These are phyloP conservation scores for Branchinecta lindahli DNA, from an alignment of 1,140 invertebrate species.

Conservation along the genomic window DNA sequence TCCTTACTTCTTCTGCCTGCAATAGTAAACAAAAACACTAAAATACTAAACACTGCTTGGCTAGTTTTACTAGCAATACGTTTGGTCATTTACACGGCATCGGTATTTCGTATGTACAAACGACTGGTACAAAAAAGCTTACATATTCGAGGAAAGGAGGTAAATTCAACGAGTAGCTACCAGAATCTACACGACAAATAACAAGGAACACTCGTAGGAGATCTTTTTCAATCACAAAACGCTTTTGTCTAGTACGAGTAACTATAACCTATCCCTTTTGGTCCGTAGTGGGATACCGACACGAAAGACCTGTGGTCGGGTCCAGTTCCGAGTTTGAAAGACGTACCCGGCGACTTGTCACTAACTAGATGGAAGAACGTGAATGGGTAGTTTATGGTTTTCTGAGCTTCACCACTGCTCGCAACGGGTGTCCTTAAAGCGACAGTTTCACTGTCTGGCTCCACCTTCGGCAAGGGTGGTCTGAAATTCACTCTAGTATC, in stretches of 20 bases:
- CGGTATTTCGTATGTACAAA: too few relatives aligned
- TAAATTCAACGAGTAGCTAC: too few relatives aligned
- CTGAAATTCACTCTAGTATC: not conserved
- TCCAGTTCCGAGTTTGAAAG: not conserved
- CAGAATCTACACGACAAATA: too few relatives aligned
- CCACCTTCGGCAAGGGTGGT: not conserved
- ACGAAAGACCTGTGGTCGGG: not conserved
- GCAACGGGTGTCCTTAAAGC: not conserved
- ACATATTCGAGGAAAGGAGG: too few relatives aligned
- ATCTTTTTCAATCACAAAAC: too few relatives aligned
- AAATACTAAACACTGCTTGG: too few relatives aligned
- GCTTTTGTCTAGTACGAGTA: not conserved
- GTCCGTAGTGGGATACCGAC: not conserved
- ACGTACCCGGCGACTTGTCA: not conserved
- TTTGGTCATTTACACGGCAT: too few relatives aligned
- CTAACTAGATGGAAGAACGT: not conserved
- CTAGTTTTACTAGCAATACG: too few relatives aligned
- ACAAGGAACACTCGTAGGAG: too few relatives aligned
- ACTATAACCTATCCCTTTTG: conserved; percentile 3
- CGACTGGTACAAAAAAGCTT: too few relatives aligned
- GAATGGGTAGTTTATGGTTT: not conserved
- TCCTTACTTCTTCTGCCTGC: too few relatives aligned
- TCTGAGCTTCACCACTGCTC: not conserved
- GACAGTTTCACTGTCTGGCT: not conserved
- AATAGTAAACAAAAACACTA: too few relatives aligned